phyloP scores from a whole-genome alignment of 2,113 vertebrate genomes.

The Ivindomyrus marchei region DNA sequence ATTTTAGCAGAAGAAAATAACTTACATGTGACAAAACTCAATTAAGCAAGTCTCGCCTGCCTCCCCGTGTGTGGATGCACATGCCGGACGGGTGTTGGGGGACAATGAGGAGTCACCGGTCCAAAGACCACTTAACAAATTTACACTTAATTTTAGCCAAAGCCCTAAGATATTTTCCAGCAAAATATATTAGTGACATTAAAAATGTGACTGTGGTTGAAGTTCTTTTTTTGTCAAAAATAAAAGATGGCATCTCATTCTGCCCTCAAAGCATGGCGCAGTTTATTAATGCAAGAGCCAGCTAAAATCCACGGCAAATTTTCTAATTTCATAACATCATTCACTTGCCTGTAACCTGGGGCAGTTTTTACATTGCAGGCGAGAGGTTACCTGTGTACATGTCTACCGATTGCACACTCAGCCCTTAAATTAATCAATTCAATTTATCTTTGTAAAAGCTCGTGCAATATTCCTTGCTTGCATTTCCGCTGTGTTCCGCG shows the following conservation, averaged over 20 bases:
- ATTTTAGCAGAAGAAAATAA: not conserved
- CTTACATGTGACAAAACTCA: not conserved
- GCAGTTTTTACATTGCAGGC: conserved; percentile 44
- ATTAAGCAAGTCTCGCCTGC: not conserved
- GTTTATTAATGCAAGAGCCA: conserved; percentile 73
- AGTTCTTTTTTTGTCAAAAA: conserved; percentile 61
- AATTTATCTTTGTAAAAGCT: conserved; percentile 54
- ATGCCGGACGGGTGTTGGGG: conserved; percentile 31
- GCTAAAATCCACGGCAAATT: conserved; percentile 67
- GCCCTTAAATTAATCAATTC: conserved; percentile 53
- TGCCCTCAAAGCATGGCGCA: conserved; percentile 61
- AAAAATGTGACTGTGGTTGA: conserved; percentile 63
- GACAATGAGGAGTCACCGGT: conserved; percentile 55
- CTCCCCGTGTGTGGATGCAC: conserved; percentile 14
- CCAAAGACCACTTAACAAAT: conserved; percentile 68
- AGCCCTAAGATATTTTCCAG: conserved; percentile 67
- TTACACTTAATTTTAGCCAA: conserved; percentile 65
- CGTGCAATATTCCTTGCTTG: conserved; percentile 32
- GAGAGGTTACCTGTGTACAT: conserved; percentile 48
- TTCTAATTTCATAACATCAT: conserved; percentile 73
- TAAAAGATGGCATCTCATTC: conserved; percentile 63
- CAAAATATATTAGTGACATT: conserved; percentile 62
- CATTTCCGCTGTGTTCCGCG: conserved; percentile 21
- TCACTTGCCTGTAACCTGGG: conserved; percentile 58
- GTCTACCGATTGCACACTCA: conserved; percentile 45